Evolutionary conservation across 2,888 invertebrate species (phyloP).

Genomic region (Craniophora ligustri): DNA sequence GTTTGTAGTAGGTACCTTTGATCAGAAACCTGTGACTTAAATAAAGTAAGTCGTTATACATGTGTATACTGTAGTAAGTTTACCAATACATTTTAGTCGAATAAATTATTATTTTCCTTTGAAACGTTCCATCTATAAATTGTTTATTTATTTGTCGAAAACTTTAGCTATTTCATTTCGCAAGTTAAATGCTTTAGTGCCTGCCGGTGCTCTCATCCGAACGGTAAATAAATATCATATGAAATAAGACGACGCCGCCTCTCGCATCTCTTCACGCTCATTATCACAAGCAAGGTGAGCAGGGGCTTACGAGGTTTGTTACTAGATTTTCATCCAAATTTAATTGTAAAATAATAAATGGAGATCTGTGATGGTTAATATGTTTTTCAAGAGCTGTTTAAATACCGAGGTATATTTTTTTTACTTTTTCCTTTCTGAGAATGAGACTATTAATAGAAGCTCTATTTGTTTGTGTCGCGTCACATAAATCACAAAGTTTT

Average conservation of each 20-base stretch:
- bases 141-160: conserved; percentile 21
- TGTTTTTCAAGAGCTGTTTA: background rate
- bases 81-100: conserved; percentile 3
- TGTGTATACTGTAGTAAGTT: background rate
- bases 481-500: conserved; percentile 35
- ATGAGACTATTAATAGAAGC: conserved; percentile 32
- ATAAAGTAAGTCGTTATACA: background rate
- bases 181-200: conserved; percentile 10
- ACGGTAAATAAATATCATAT: conserved; percentile 9
- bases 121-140: conserved; percentile 3
- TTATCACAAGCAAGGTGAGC: background rate
- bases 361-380: too few relatives aligned
- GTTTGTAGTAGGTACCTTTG: too few relatives aligned
- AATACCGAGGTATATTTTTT: background rate
- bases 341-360: too few relatives aligned
- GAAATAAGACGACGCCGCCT: conserved; percentile 1
- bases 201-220: conserved; percentile 18
- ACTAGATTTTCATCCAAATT: too few relatives aligned
- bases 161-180: conserved; percentile 16
- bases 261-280: background rate
- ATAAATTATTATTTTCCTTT: conserved; percentile 16
- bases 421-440: background rate
- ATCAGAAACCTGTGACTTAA: background rate
- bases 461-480: conserved; percentile 29
- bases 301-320: too few relatives aligned